phyloP scores from a whole-genome alignment of 2,888 invertebrate species.

The Megamerina dolium region DNA sequence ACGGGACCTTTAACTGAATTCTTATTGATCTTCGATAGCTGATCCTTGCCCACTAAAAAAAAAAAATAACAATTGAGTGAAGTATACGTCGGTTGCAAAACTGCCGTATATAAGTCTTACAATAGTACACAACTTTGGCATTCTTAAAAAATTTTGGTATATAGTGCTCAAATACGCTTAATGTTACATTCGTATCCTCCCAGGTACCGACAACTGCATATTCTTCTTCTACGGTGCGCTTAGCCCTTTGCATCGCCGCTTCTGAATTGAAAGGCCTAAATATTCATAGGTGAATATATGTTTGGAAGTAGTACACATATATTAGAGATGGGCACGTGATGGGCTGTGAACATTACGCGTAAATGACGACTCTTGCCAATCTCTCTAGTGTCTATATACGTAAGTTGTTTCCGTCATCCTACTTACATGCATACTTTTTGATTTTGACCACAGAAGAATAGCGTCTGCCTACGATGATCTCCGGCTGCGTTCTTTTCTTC shows the following conservation, averaged over 20 bases:
- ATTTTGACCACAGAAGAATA: conserved; percentile 88
- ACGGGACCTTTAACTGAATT: conserved; percentile 56
- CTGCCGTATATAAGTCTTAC: conserved; percentile 51
- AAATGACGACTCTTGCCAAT: no score
- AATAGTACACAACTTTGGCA: conserved; percentile 69
- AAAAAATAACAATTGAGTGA: neutral
- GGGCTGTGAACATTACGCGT: no score
- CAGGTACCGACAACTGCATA: conserved; percentile 85
- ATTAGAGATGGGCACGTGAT: no score
- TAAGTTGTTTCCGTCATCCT: neutral
- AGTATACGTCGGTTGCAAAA: neutral
- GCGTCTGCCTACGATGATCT: conserved; percentile 76
- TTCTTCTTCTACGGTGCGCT: conserved; percentile 75
- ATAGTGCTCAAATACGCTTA: conserved; percentile 76
- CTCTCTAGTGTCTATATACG: neutral
- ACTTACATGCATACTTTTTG: conserved; percentile 70
- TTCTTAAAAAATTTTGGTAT: conserved; percentile 76
- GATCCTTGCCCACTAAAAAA: conserved; percentile 43
- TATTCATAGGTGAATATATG: neutral
- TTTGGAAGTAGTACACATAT: neutral
- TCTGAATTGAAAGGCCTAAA: conserved; percentile 75
- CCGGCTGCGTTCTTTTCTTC: conserved; percentile 75
- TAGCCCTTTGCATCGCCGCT: conserved; percentile 75
- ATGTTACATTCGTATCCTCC: conserved; percentile 79
- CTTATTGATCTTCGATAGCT: conserved; percentile 56